These are phyloP conservation scores for Collichthys lucidus DNA, from an alignment of 2,113 vertebrate species.

Conservation along the genomic window DNA sequence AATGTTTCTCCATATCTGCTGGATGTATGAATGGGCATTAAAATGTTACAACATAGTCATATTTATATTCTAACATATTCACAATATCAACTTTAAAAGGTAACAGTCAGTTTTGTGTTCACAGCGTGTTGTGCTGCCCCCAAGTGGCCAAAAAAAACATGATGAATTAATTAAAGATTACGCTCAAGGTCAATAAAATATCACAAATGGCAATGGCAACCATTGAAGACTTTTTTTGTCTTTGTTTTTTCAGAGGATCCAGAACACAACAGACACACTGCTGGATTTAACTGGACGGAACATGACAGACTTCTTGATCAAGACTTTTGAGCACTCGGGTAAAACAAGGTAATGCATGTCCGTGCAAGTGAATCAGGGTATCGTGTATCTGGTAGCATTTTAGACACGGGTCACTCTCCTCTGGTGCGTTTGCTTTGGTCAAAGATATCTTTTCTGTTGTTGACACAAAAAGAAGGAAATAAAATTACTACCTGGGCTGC, in stretches of 20 bases:
- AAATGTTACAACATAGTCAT: background rate
- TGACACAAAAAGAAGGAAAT: background rate
- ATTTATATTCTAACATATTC: too few relatives aligned
- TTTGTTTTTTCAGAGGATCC: conserved; percentile 75
- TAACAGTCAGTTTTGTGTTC: background rate
- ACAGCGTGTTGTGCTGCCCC: background rate
- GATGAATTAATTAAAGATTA: background rate
- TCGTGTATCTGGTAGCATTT: background rate
- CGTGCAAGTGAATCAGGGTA: background rate
- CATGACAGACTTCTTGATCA: conserved; percentile 94
- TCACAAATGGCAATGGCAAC: background rate
- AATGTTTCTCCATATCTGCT: background rate
- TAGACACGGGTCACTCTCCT: background rate
- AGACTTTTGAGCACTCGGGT: conserved; percentile 86
- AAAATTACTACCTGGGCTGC: conserved; percentile 27
- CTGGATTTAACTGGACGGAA: conserved; percentile 91
- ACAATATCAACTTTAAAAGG: background rate
- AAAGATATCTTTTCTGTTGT: background rate
- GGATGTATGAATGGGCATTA: background rate
- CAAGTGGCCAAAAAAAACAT: background rate
- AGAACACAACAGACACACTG: conserved; percentile 89
- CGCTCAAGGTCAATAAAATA: background rate
- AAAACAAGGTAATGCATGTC: conserved; percentile 77
- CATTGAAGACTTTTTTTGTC: background rate
- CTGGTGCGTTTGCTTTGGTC: background rate